Percentiles rank a stretch among this genome's conserved stretches.
phyloP scores from a whole-genome alignment of 2,113 vertebrate species.

The Clarias batrachus region DNA sequence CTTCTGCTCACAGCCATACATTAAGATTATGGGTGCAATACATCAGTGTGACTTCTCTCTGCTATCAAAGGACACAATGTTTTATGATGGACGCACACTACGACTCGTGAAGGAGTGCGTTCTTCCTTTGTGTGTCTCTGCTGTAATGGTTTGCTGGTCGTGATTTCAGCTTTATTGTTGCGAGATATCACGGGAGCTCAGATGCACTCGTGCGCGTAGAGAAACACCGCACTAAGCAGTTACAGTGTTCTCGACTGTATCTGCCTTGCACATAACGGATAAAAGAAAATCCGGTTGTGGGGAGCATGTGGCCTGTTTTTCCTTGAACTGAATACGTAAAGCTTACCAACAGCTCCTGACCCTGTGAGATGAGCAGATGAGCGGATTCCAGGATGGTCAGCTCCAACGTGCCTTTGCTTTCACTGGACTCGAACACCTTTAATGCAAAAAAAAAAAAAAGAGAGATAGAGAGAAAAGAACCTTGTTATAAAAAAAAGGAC shows the following conservation, averaged over 20 bases:
- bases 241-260: not conserved
- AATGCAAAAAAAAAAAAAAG: not conserved
- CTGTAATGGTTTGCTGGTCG: not conserved
- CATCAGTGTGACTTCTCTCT: constrained; percentile 56
- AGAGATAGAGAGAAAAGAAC: not conserved
- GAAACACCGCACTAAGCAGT: not conserved
- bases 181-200: constrained; percentile 19
- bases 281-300: not conserved
- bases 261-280: not conserved
- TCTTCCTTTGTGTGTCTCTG: constrained; percentile 28
- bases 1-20: constrained; percentile 22
- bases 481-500: not conserved
- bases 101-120: constrained; percentile 47
- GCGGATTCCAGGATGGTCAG: constrained; percentile 81
- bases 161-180: constrained; percentile 12
- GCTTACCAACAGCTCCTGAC: constrained; percentile 80
- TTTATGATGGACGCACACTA: constrained; percentile 59
- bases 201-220: constrained; percentile 26
- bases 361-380: constrained; percentile 83
- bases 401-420: constrained; percentile 71
- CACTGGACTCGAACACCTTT: constrained; percentile 79
- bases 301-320: not conserved
- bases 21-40: constrained; percentile 51
- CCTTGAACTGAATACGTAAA: not conserved
- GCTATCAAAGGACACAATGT: constrained; percentile 52